phyloP scores from a whole-genome alignment of 2,113 vertebrate species.

The Trachemys scripta region DNA sequence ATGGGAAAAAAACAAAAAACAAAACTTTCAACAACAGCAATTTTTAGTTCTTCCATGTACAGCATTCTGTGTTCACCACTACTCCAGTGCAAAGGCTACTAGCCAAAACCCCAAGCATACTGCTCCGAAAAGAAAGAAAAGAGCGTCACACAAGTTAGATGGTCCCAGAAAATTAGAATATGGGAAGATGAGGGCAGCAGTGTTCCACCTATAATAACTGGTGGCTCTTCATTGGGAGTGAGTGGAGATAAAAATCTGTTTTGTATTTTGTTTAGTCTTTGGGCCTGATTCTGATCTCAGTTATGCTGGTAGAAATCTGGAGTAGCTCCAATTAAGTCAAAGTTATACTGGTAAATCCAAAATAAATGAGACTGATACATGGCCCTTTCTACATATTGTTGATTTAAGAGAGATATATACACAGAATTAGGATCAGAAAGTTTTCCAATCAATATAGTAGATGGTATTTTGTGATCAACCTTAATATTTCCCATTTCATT shows the following conservation, averaged over 20 bases:
- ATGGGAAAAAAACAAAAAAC: too few relatives aligned
- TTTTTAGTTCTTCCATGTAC: too few relatives aligned
- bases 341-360: background rate
- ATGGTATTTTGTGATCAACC: background rate
- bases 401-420: background rate
- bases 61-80: background rate
- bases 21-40: too few relatives aligned
- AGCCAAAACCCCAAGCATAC: background rate
- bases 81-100: background rate
- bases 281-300: background rate
- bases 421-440: background rate
- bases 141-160: background rate
- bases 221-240: background rate
- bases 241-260: background rate
- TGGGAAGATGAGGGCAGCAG: background rate
- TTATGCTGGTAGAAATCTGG: background rate
- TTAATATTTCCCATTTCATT: background rate
- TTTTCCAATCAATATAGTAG: background rate
- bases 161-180: background rate
- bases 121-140: background rate
- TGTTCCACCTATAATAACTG: background rate
- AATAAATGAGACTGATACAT: background rate
- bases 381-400: background rate
- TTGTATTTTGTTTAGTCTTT: background rate
- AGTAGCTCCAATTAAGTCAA: background rate